These are phyloP conservation scores for Drosophila kuntzei DNA, from an alignment of 2,888 invertebrate genomes.

Conservation along the genomic window DNA sequence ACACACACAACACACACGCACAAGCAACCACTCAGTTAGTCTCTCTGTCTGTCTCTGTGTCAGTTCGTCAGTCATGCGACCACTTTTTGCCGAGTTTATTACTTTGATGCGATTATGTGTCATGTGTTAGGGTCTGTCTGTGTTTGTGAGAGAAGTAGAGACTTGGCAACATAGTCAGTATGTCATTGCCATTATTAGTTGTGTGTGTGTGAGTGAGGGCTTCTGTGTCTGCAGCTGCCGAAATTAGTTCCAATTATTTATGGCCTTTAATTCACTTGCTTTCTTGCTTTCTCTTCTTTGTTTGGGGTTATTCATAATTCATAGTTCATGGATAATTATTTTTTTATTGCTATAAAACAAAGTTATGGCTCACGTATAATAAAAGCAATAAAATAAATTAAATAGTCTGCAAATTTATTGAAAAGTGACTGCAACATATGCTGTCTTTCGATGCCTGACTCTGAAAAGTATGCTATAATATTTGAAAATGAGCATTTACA, in stretches of 20 bases:
- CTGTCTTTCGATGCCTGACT: neutral
- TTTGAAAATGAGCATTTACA: neutral
- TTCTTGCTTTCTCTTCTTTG: constrained; percentile 11
- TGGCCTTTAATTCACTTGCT: constrained; percentile 46
- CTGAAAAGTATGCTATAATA: constrained; percentile 19
- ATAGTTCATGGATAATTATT: constrained; percentile 22
- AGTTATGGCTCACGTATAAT: constrained; percentile 2
- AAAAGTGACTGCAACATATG: neutral
- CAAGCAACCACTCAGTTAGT: constrained; percentile 10
- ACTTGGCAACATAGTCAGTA: constrained; percentile 37
- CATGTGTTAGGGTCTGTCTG: constrained; percentile 39
- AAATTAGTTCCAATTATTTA: constrained; percentile 78
- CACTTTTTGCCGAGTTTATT: constrained; percentile 75
- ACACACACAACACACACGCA: constrained; percentile 22
- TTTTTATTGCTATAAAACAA: constrained; percentile 15
- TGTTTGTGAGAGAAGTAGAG: constrained; percentile 9
- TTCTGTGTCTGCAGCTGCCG: constrained; percentile 21
- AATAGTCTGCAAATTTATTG: neutral
- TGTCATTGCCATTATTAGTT: constrained; percentile 76
- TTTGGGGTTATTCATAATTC: constrained; percentile 27
- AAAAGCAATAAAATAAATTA: neutral
- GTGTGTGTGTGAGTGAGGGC: neutral
- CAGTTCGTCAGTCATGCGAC: constrained; percentile 49
- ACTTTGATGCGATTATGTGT: constrained; percentile 79
- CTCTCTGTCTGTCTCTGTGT: constrained; percentile 10